A percentile compares a stretch with the other conserved stretches of the same genome.
Conservation (phyloP, 2,888 invertebrate species). For the Resseliella maxima region DNA sequence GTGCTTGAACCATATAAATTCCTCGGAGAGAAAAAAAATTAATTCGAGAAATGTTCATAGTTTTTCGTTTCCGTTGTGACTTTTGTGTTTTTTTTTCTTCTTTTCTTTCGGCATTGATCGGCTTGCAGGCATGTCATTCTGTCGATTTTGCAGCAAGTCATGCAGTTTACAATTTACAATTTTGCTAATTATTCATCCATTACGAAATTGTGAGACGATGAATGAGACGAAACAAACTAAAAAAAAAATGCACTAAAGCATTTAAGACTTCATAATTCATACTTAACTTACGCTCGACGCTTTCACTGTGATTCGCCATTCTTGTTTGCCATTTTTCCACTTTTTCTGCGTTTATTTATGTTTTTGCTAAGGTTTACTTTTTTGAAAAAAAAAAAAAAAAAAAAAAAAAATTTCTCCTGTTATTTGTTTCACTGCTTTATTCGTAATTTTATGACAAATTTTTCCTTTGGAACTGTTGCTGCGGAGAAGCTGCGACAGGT, state of each 20-base stretch:
- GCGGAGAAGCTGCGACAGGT: background rate
- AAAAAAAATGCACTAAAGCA: background rate
- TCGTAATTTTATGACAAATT: constrained; percentile 35
- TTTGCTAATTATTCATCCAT: constrained; percentile 46
- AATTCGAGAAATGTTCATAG: background rate
- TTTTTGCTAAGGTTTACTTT: background rate
- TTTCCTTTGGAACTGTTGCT: background rate
- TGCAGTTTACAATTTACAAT: constrained; percentile 37
- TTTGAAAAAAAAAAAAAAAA: too few relatives aligned
- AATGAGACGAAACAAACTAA: background rate
- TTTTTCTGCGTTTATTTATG: constrained; percentile 22
- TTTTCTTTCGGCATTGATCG: background rate
- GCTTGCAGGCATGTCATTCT: constrained; percentile 5
- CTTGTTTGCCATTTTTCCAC: constrained; percentile 43
- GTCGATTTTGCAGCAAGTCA: background rate
- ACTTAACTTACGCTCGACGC: constrained; percentile 48
- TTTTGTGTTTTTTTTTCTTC: background rate
- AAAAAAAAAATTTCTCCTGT: too few relatives aligned
- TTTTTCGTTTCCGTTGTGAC: background rate
- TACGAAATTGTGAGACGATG: constrained; percentile 16
- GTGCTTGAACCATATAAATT: background rate
- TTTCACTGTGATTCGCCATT: constrained; percentile 34
- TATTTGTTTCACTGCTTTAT: background rate
- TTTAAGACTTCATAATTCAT: constrained; percentile 53
- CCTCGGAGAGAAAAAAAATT: background rate